Base-by-base conservation (phyloP, 1,140 invertebrate species). In the Pristionchus pacificus region DNA sequence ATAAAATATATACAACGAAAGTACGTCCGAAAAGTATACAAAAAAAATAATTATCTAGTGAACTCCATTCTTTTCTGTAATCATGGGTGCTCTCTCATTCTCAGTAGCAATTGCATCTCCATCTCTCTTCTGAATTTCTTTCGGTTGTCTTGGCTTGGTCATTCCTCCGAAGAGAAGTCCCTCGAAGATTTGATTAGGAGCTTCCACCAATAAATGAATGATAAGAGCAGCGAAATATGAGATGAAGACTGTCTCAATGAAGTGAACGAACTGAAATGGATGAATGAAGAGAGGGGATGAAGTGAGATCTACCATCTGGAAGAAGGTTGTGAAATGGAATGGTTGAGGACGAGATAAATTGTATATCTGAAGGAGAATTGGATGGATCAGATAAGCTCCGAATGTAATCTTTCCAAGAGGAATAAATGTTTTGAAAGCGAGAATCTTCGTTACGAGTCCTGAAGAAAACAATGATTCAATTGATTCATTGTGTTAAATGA, bases 381-480 rank as follows among this genome's bases (percentile, higher is more conserved):
- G 86, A 72, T 87, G 86, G 15, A 87, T 70, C 0, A 87, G 79
- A 76, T 87, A 87, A 19, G 85, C 85, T 49, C 83, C 83, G 71
- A 87, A 87, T 0, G 86, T 87, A 33, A 86, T 78, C 62, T 85
- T 79, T 30, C 81, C 84, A 10, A 85, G 77, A 0, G 84, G 84
- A 14, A 85, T 77, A 19, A 84, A 77, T 1, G 76, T 77, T 62
- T 74, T 77, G 81, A 80, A 86, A 3, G 81, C 85, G 67, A 85
- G 78, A 58, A 85, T 77, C 57, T 68, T 79, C 74, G 85, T 85
- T 27, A 86, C 83, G 19, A 83, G 58, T 60, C 84, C 81, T 86
- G 72, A 64, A 83, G 72, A 0, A 69, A 29, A 60, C 77, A 73
- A n/a, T n/a, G n/a, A n/a, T n/a, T n/a, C n/a, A n/a, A n/a, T n/a